A percentile compares a stretch with the other conserved stretches of the same genome.
phyloP scores from a whole-genome alignment of 2,113 vertebrate species.

The Hymenochirus boettgeri region DNA sequence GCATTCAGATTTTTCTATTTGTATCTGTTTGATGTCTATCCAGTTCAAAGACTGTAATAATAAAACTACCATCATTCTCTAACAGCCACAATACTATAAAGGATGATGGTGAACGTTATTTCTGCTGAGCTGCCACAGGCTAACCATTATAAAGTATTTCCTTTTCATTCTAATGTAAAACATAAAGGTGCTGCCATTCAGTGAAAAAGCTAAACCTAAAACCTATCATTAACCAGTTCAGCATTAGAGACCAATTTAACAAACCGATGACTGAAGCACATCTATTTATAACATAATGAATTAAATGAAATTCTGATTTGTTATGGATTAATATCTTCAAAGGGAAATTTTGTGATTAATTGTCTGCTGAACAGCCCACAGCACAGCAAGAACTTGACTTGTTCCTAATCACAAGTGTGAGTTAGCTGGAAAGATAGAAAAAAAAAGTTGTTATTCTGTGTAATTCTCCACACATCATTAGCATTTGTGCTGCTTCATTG shows the following conservation, averaged over 20 bases:
- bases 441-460: constrained; percentile 29
- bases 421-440: constrained; percentile 4
- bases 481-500: constrained; percentile 26
- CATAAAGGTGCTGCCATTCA: too few relatives aligned
- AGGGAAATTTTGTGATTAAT: constrained; percentile 22
- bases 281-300: not conserved
- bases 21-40: too few relatives aligned
- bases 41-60: too few relatives aligned
- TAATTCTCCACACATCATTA: constrained; percentile 28
- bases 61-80: too few relatives aligned
- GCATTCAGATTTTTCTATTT: too few relatives aligned
- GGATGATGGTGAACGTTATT: too few relatives aligned
- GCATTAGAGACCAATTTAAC: not conserved
- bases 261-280: not conserved
- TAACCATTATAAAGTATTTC: too few relatives aligned
- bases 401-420: constrained; percentile 14
- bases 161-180: too few relatives aligned
- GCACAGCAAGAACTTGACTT: constrained; percentile 8
- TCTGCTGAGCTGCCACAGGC: too few relatives aligned
- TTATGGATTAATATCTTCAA: constrained; percentile 8
- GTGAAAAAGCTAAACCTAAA: too few relatives aligned
- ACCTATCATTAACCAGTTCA: not conserved
- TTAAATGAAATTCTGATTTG: not conserved
- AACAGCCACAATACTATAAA: too few relatives aligned
- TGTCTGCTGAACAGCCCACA: constrained; percentile 13